Evolutionary conservation across 2,113 vertebrate genomes (phyloP), one percentile per base, ranked within the genome.

Genomic region (Hippocampus zosterae): DNA sequence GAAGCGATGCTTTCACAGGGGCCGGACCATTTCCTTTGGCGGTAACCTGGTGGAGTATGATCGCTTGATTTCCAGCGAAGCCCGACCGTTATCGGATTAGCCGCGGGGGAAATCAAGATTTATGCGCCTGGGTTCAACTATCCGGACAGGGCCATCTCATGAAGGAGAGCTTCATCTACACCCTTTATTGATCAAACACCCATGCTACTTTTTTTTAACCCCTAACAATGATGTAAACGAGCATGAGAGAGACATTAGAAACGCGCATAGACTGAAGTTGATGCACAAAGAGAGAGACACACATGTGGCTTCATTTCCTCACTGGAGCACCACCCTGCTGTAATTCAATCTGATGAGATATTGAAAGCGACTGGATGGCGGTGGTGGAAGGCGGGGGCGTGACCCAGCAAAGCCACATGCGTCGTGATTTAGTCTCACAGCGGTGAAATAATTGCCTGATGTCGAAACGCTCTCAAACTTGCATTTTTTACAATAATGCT

Each of bases 321-420:
- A 3, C 33, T 18, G 62, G 48, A 85, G 72, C 74, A 25, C 67
- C 68, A 76, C 70, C 71, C 72, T 80, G 76, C 79, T 71, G 55
- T 85, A 89, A 89, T 87, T 73, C 70, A 81, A 90, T 90, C 78
- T 83, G 76, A 81, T 29, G 65, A 70, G 65, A 80, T 69, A 70
- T 21, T 78, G 77, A 74, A 71, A 68, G 62, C 64, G 67, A 65
- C 40, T 65, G 23, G 29, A 78, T 70, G 64, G 69, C 46, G 33
- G 59, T 42, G 67, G 25, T 18, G 56, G 72, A 29, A 50, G 46
- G 33, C 33, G 33, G 33, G 33, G 33, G 33, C 33, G 33, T 0
- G 33, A 37, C 33, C 55, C 55, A 71, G 66, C 25, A 2, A 78
- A 64, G 75, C 66, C 70, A 77, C 76, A 70, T 73, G 78, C 68